Base-by-base conservation (phyloP, 2,888 invertebrate species). In the Hyposoter didymator region DNA sequence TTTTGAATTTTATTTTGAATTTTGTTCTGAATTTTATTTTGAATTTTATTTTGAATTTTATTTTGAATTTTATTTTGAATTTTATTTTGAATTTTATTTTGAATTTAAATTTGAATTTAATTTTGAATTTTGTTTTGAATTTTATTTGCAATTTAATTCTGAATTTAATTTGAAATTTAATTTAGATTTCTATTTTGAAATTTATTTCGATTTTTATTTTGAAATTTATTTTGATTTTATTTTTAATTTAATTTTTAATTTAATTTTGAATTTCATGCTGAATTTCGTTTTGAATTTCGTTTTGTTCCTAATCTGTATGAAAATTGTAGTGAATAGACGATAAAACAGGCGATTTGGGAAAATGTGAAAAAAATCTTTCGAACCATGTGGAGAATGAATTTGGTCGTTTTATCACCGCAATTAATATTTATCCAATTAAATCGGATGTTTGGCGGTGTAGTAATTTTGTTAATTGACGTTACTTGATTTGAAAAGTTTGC, bases 371-470 rank as follows among this genome's bases (percentile, higher is more conserved):
- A 19, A 22, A 10, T 67, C 12, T 19, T 43, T 43, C 14, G 17
- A 5, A 19, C 22, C 12, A 19, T 22, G 12, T 8, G 10, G 6
- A 19, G 14, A 0, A 19, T 8, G 2, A 4, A 43, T 43, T 67
- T 12, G 10, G 12, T 43, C 19, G 19, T 39, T 67, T 5, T 6
- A 67, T 22, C 7, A 12, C 66, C n/a, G 19, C 19, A 22, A 43
- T 43, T 43, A 43, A 19, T 39, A 43, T 67, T 43, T 19, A 67
- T 43, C 43, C 39, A 67, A 67, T 67, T 67, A 67, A 67, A 67
- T 67, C 19, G 1, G 3, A 67, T 43, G 43, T 22, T 14, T 17
- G 69, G 47, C 28, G 47, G 19, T 69, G 17, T 6, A 69, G 17
- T 7, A 49, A 39, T 49, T 70, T 52, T 52, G 28, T 52, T 39